Percentiles rank a stretch among this genome's conserved stretches.
Conservation (phyloP, 2,888 invertebrate species). For the Xanthorhoe spadicearia region DNA sequence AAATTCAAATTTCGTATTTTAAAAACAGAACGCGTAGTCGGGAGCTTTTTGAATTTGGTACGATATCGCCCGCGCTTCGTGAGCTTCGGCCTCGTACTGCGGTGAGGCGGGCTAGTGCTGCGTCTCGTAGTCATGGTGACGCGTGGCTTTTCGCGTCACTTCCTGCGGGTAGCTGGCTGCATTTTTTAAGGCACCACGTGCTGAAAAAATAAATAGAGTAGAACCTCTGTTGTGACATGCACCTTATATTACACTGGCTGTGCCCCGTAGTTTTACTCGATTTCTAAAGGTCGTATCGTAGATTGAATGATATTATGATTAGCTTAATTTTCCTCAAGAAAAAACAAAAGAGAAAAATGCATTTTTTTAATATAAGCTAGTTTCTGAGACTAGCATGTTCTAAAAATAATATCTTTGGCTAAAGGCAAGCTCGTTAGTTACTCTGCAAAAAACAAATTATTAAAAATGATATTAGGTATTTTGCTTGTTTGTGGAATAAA, state of each 20-base stretch:
- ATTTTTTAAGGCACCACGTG: constrained; percentile 51
- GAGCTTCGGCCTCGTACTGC: constrained; percentile 70
- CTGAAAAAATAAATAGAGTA: constrained; percentile 8
- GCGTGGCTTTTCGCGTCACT: constrained; percentile 59
- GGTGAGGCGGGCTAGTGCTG: constrained; percentile 78
- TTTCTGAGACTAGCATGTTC: too few relatives aligned
- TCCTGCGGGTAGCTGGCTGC: constrained; percentile 59
- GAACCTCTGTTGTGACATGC: too few relatives aligned
- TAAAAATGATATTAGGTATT: too few relatives aligned
- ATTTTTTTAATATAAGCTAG: neutral
- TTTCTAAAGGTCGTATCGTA: too few relatives aligned
- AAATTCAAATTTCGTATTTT: constrained; percentile 38
- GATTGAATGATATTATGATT: too few relatives aligned
- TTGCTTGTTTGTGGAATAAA: too few relatives aligned
- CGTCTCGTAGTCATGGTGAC: constrained; percentile 78
- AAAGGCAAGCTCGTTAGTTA: too few relatives aligned
- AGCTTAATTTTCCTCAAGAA: neutral
- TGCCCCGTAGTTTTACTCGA: too few relatives aligned
- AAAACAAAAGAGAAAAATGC: neutral
- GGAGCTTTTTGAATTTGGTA: constrained; percentile 35
- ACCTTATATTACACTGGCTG: too few relatives aligned
- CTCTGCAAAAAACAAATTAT: too few relatives aligned
- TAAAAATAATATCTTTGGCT: too few relatives aligned
- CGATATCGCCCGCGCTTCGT: constrained; percentile 52
- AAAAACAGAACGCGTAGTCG: constrained; percentile 32